Base-by-base conservation (phyloP, 2,113 vertebrate genomes). In the Dromaius novaehollandiae region DNA sequence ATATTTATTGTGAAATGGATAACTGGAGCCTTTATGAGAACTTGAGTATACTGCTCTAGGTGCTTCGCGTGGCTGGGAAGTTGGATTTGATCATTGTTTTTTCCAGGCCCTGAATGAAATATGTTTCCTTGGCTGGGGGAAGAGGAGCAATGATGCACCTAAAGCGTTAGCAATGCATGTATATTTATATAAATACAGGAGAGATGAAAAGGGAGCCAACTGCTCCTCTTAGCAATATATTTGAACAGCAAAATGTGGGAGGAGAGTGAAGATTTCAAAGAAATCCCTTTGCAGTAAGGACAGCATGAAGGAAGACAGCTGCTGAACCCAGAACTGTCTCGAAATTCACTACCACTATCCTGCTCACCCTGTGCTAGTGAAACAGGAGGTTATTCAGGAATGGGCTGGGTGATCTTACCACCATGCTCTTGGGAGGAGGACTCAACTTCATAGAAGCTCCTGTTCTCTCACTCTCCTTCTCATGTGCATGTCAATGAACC, bases 1-100 rank as follows among this genome's bases (percentile, higher is more conserved):
- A 82, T 96, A 90, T 97, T 97, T 97, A 97, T 97, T 97, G 93
- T 96, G 93, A 97, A 91, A 88, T 56, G 88, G 80, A 61, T 96
- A 97, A 86, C 60, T 81, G 93, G 89, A 94, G 85, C 94, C 56
- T 61, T 94, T 86, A 86, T 0, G 69, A 88, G 88, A 90, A 75
- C 71, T 89, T 88, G 91, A 74, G 66, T 95, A 95, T 64, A 78
- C 60, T 83, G 89, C 89, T 86, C 68, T 76, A 94, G 69, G 89
- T 82, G 94, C 73, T 90, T 89, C 82, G 26, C 12, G 4, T 48
- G 1, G 14, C 56, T 82, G 46, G 56, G 56, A 82, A 55, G 74
- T 25, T 86, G 79, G 71, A 60, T 34, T 93, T 74, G 74, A 69
- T 51, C 65, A 18, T 2, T 89, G n/a, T 30, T 85, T 9, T 34